Evolutionary conservation across 1,140 invertebrate genomes (phyloP).

Genomic region (Fopius arisanus): DNA sequence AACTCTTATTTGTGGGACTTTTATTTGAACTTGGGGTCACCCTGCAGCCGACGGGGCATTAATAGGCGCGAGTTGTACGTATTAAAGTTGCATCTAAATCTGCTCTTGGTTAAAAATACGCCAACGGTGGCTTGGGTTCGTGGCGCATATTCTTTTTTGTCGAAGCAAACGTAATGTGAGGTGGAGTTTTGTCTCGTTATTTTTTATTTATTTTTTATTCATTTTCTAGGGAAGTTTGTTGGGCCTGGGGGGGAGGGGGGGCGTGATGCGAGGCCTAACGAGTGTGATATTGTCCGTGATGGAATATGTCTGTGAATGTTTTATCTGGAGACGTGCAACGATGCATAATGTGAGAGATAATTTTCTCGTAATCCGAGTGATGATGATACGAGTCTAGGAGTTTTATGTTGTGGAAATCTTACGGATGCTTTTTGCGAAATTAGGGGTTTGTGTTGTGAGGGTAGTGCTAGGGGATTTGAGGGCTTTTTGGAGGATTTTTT

Average conservation of each 20-base stretch:
- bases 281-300: not conserved
- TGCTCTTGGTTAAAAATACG: conserved; percentile 3
- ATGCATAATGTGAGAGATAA: no score
- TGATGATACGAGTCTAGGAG: no score
- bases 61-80: not conserved
- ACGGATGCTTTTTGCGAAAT: no score
- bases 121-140: not conserved
- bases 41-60: conserved; percentile 8
- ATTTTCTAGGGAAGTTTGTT: not conserved
- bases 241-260: no score
- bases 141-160: not conserved
- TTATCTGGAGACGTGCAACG: no score
- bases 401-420: no score
- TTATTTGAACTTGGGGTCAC: not conserved
- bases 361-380: no score
- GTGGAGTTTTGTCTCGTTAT: not conserved
- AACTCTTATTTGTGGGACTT: not conserved
- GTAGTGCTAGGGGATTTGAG: no score
- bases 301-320: no score
- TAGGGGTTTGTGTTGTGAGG: no score
- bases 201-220: not conserved
- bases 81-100: conserved; percentile 11
- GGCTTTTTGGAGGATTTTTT: no score
- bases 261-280: not conserved
- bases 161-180: not conserved